Evolutionary conservation across 2,113 vertebrate genomes (phyloP), one percentile per base, ranked within the genome.

Genomic region (Taurulus bubalis): DNA sequence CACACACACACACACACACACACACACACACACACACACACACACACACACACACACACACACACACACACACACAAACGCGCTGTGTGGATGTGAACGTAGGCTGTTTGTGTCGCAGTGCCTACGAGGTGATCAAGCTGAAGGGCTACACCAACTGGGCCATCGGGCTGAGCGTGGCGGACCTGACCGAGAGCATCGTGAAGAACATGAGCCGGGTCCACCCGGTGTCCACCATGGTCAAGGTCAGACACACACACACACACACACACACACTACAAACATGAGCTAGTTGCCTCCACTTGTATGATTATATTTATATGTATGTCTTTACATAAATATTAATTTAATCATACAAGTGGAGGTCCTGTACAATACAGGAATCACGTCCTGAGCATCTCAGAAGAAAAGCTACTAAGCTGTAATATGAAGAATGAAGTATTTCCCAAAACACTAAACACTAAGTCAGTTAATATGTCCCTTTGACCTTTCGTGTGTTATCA

Each of bases 121-220:
- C 98, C 55, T 99, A 99, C 1, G 97, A 99, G 84, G 97, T 99
- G 76, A 99, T 99, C 94, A 99, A 87, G 87, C 96, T 99, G 26
- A 99, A 99, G 91, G 98, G 98, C 1, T 99, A 98, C 87, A 99
- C 98, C 47, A 99, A 99, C 96, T 99, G 98, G 98, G 98, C 98
- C 82, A 99, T 99, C 83, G 98, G 98, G 36, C 82, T 99, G 64
- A 99, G 98, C 3, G 97, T 99, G 82, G 97, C 97, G 8, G 96
- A 99, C 71, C 95, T 99, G 56, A 95, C 96, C 0, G 98, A 99
- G 90, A 96, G 96, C 85, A 96, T 99, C 12, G 45, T 98, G 69
- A 77, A 77, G 85, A 93, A 93, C 82, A 56, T 93, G 92, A 91
- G 89, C 87, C 86, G 92, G 0, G 91, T 92, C 16, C 92, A 93